Base-by-base conservation (phyloP, 2,888 invertebrate species). In the Allophyes oxyacanthae region DNA sequence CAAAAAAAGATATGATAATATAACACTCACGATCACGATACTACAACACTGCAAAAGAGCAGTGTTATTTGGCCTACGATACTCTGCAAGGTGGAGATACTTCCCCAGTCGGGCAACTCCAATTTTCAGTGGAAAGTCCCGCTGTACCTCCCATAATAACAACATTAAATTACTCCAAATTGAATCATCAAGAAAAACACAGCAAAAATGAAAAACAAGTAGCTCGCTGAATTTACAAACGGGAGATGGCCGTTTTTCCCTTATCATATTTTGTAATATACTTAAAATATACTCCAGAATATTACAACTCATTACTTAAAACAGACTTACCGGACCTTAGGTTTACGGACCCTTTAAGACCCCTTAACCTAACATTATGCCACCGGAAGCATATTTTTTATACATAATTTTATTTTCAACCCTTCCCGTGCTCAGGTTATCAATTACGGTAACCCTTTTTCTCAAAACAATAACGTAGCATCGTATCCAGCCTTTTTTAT, bases 361-460 rank as follows among this genome's bases (percentile, higher is more conserved):
- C 63, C 49, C 63, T 59, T 60, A 41, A 52, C 48, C 53, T 62
- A 37, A 59, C 50, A 69, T 64, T 62, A 64, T 42, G 52, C 38
- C 41, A 26, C 62, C 59, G 59, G 75, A 74, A 72, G 65, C 75
- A 72, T 65, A 74, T 74, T 74, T 74, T 71, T 65, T 65, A 48
- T 64, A 62, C 53, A 72, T 74, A 62, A 74, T 72, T 72, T 64
- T 71, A 74, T 74, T 68, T 73, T 57, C 63, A 54, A 72, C 72
- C 74, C 75, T 74, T 72, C 48, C 69, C 72, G 72, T 72, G 76
- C 64, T 55, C 64, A 42, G 63, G 65, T 70, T 76, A 69, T 75
- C 66, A 79, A 79, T 77, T 75, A 64, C 69, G 63, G 58, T 65
- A 61, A 58, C 69, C 76, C 68, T 72, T 79, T 66, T 69, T 66